Percentiles rank a stretch among this genome's conserved stretches.
Conservation (phyloP, 2,797 vertebrate genomes). For the Podarcis lilfordi region DNA sequence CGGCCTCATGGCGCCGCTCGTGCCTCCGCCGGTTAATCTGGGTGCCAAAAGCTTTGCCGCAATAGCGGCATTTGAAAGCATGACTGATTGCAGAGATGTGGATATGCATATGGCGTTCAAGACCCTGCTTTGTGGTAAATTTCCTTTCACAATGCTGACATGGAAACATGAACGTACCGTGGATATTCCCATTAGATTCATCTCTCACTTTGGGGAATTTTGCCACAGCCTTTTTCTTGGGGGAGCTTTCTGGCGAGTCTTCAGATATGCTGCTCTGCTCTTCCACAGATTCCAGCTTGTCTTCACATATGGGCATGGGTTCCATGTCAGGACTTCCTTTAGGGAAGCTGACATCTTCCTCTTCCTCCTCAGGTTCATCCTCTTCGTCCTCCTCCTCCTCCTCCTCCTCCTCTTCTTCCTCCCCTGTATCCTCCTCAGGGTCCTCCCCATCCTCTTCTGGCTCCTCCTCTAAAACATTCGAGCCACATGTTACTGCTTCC, state of each 20-base stretch:
- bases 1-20: conserved; percentile 92
- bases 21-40: conserved; percentile 95
- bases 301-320: conserved; percentile 76
- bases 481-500: conserved; percentile 54
- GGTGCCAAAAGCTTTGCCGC: conserved; percentile 94
- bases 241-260: conserved; percentile 74
- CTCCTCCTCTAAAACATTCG: conserved; percentile 61
- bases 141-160: conserved; percentile 95
- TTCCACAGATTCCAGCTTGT: conserved; percentile 77
- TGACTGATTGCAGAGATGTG: conserved; percentile 86
- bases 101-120: conserved; percentile 95
- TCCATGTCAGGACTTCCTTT: conserved; percentile 68
- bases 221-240: conserved; percentile 66
- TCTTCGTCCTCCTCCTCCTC: conserved; percentile 62
- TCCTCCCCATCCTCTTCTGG: conserved; percentile 32
- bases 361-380: conserved; percentile 74
- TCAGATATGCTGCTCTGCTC: conserved; percentile 73
- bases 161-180: conserved; percentile 85
- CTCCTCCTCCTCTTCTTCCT: conserved; percentile 55
- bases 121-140: conserved; percentile 94
- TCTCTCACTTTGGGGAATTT: conserved; percentile 71
- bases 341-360: conserved; percentile 58
- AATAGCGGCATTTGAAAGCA: conserved; percentile 94
- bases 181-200: conserved; percentile 85
- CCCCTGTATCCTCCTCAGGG: conserved; percentile 27